A percentile compares a stretch with the other conserved stretches of the same genome.
These are phyloP conservation scores for Mythimna loreyi DNA, from an alignment of 2,888 invertebrate genomes.

Conservation along the genomic window DNA sequence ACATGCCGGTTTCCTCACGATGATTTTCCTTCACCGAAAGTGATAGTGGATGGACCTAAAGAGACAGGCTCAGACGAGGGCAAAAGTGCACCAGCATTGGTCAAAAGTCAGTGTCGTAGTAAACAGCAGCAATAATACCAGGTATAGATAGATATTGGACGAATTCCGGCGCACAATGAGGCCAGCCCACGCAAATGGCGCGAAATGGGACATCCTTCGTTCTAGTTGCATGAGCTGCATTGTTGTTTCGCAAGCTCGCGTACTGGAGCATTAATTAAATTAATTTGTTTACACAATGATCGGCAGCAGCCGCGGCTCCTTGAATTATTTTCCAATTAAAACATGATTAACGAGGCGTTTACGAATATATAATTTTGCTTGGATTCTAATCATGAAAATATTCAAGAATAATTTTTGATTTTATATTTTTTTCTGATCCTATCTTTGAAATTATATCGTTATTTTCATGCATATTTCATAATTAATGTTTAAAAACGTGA, in stretches of 20 bases:
- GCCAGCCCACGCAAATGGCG: conserved; percentile 71
- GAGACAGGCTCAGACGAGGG: neutral
- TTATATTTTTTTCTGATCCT: conserved; percentile 32
- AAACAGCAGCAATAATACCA: conserved; percentile 39
- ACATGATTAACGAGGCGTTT: conserved; percentile 32
- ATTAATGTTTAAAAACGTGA: conserved; percentile 2
- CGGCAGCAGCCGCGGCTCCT: conserved; percentile 31
- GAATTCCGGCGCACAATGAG: conserved; percentile 62
- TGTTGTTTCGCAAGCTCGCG: conserved; percentile 68
- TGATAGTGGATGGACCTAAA: no score
- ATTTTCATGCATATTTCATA: conserved; percentile 19
- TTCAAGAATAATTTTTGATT: conserved; percentile 4
- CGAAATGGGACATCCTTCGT: conserved; percentile 81
- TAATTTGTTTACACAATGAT: conserved; percentile 61
- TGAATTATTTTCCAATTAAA: conserved; percentile 52
- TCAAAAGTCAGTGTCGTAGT: conserved; percentile 11
- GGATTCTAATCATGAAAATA: conserved; percentile 26
- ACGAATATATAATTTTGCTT: conserved; percentile 32
- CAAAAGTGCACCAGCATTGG: conserved; percentile 5
- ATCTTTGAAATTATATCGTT: conserved; percentile 18
- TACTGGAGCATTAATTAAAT: conserved; percentile 64
- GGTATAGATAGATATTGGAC: conserved; percentile 59
- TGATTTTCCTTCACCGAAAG: no score
- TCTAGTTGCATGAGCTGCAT: conserved; percentile 70
- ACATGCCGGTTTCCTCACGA: no score